Conservation (phyloP, 2,888 invertebrate genomes). For the Phaonia tiefii region DNA sequence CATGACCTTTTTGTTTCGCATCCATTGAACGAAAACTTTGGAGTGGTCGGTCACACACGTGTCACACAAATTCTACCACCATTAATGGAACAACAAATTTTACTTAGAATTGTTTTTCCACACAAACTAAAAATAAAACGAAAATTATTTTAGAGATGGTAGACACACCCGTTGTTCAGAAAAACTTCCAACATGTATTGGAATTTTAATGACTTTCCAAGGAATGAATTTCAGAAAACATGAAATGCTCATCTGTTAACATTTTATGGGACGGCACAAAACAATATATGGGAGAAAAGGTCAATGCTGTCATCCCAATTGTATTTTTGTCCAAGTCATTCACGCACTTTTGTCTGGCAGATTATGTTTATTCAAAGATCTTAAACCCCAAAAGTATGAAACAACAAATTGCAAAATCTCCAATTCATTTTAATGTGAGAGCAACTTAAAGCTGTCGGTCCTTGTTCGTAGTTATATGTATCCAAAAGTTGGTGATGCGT, state of each 20-base stretch:
- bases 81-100: background rate
- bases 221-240: background rate
- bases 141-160: background rate
- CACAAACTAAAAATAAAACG: background rate
- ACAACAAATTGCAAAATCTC: background rate
- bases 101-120: background rate
- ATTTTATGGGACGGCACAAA: background rate
- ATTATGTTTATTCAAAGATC: background rate
- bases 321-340: background rate
- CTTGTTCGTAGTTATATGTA: conserved; percentile 1
- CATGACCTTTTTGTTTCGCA: conserved; percentile 22
- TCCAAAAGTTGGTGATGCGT: conserved; percentile 1
- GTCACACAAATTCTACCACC: background rate
- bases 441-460: background rate
- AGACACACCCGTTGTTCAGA: too few relatives aligned
- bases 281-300: background rate
- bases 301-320: background rate
- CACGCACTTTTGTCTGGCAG: background rate
- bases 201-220: background rate
- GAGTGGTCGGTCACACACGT: conserved; percentile 4
- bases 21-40: too few relatives aligned
- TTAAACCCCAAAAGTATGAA: background rate
- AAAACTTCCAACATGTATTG: background rate
- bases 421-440: background rate
- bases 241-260: background rate